phyloP scores from a whole-genome alignment of 2,797 vertebrate genomes.

The Notolabrus celidotus region DNA sequence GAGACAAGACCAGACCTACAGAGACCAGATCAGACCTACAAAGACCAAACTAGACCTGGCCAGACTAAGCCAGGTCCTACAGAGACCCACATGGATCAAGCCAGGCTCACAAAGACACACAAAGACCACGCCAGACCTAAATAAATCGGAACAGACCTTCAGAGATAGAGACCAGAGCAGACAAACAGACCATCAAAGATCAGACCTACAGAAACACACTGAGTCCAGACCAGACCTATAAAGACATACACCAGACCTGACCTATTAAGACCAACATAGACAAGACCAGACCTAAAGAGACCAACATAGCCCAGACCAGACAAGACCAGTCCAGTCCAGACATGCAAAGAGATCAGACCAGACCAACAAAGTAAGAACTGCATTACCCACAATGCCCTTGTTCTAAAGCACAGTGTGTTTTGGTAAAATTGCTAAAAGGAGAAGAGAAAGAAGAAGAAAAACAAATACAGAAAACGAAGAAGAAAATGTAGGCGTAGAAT shows the following conservation, averaged over 20 bases:
- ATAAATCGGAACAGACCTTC: background rate
- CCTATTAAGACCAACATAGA: background rate
- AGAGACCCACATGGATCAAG: background rate
- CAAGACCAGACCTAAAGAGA: background rate
- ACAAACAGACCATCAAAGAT: too few species aligned
- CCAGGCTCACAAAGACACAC: background rate
- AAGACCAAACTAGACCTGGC: background rate
- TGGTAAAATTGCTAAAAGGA: too few species aligned
- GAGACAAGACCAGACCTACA: background rate
- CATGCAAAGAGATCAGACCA: too few species aligned
- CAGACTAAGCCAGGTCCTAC: too few species aligned
- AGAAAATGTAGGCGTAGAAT: background rate
- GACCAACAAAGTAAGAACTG: background rate
- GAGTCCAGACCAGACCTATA: background rate
- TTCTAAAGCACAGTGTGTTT: too few species aligned
- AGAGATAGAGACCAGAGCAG: background rate
- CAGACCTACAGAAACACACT: background rate
- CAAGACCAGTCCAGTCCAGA: background rate
- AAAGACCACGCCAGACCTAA: background rate
- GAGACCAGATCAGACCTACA: background rate
- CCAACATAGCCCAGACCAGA: background rate
- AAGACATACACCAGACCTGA: background rate
- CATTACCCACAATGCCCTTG: conserved; percentile 7
- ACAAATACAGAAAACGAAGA: too few species aligned
- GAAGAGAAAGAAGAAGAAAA: background rate